These are phyloP conservation scores for Plagodis dolabraria DNA, from an alignment of 2,888 invertebrate species.

Conservation along the genomic window DNA sequence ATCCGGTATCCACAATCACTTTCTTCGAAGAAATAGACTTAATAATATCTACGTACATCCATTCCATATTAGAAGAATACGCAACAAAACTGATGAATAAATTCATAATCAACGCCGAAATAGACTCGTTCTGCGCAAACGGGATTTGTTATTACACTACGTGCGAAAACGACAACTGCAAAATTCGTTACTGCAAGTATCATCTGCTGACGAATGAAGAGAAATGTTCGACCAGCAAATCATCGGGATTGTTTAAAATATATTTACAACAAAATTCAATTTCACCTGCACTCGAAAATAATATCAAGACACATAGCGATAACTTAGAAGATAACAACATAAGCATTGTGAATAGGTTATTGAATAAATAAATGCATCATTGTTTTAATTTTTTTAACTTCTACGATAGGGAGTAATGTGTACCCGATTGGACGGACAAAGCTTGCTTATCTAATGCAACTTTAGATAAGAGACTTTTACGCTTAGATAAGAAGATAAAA, in stretches of 20 bases:
- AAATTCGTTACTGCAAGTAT: slow-evolving; percentile 55
- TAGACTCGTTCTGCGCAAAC: slow-evolving; percentile 55
- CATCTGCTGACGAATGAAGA: slow-evolving; percentile 52
- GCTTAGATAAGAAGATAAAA: slow-evolving; percentile 4
- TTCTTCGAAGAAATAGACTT: slow-evolving; percentile 29
- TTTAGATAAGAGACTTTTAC: slow-evolving; percentile 32
- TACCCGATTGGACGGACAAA: slow-evolving; percentile 27
- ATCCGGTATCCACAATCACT: slow-evolving; percentile 42
- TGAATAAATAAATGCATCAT: slow-evolving; percentile 39
- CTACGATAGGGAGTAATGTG: slow-evolving; percentile 12
- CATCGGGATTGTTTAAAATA: slow-evolving; percentile 26
- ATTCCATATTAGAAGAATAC: slow-evolving; percentile 50
- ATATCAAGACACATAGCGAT: slow-evolving; percentile 21
- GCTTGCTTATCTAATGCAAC: slow-evolving; percentile 34
- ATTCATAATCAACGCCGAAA: slow-evolving; percentile 50
- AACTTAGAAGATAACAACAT: slow-evolving; percentile 52
- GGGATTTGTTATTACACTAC: slow-evolving; percentile 61
- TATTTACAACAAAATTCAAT: slow-evolving; percentile 36
- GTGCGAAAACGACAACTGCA: slow-evolving; percentile 50
- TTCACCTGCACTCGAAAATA: slow-evolving; percentile 20
- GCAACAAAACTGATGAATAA: slow-evolving; percentile 57
- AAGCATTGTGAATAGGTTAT: slow-evolving; percentile 46
- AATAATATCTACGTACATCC: slow-evolving; percentile 47
- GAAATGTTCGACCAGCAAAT: slow-evolving; percentile 46
- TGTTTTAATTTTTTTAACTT: slow-evolving; percentile 19